Conservation (phyloP, 2,888 invertebrate species). For the Cataglyphis altisquamis region DNA sequence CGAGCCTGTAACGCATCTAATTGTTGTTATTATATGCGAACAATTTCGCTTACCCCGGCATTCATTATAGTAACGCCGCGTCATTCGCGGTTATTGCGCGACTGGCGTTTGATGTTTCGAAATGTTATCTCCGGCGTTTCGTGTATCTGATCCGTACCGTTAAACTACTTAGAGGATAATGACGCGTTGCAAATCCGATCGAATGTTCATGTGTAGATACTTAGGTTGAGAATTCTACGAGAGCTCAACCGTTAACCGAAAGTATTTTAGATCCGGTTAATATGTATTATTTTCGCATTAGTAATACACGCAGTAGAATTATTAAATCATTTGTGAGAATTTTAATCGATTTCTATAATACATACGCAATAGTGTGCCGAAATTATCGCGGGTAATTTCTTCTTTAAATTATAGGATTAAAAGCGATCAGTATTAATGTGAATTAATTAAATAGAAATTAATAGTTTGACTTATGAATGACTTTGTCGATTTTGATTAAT, state of each 20-base stretch:
- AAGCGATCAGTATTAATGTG: neutral
- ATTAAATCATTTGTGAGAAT: neutral
- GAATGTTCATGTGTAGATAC: neutral
- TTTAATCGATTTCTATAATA: neutral
- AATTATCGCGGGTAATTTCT: neutral
- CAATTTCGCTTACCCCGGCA: conserved; percentile 55
- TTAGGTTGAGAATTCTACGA: conserved; percentile 5
- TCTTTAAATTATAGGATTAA: neutral
- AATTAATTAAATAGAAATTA: neutral
- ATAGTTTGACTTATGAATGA: neutral
- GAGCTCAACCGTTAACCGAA: conserved; percentile 28
- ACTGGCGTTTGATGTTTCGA: conserved; percentile 53
- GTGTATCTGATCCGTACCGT: conserved; percentile 48
- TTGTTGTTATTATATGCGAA: conserved; percentile 68
- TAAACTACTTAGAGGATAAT: conserved; percentile 51
- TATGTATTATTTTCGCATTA: conserved; percentile 4
- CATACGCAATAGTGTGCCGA: neutral
- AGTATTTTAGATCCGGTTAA: conserved; percentile 6
- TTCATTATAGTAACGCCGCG: conserved; percentile 51
- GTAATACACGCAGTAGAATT: neutral
- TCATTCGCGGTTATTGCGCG: conserved; percentile 54
- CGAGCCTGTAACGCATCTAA: conserved; percentile 67
- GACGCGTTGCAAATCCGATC: conserved; percentile 48
- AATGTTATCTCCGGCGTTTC: conserved; percentile 47
- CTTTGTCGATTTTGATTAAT: neutral